phyloP scores from a whole-genome alignment of 2,888 invertebrate genomes.

The Silvanus unidentatus region DNA sequence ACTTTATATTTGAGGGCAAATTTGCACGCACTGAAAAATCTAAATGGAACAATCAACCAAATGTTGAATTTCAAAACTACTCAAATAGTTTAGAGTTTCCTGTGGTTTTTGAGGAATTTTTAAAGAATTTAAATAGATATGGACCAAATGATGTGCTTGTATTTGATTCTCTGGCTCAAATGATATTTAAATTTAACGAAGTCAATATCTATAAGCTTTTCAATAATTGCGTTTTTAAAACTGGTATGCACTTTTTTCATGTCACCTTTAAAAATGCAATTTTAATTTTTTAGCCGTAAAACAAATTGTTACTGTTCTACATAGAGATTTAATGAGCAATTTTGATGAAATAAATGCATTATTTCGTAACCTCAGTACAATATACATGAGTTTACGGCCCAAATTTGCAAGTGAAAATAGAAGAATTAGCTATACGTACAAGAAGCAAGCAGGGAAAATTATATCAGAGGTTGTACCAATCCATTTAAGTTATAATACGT shows the following conservation, averaged over 20 bases:
- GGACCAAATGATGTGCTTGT: conserved; percentile 24
- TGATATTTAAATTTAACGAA: conserved; percentile 32
- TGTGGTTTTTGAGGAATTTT: background rate
- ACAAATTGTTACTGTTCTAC: conserved; percentile 40
- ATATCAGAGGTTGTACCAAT: conserved; percentile 41
- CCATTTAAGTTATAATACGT: background rate
- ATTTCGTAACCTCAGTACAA: conserved; percentile 46
- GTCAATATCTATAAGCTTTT: conserved; percentile 31
- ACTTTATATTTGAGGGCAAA: conserved; percentile 35
- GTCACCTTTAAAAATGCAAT: too few relatives aligned
- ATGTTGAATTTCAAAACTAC: background rate
- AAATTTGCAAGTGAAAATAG: conserved; percentile 36
- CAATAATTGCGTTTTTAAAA: conserved; percentile 19
- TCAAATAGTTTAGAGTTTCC: background rate
- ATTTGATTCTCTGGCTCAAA: conserved; percentile 38
- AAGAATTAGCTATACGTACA: conserved; percentile 43
- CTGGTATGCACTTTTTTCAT: background rate
- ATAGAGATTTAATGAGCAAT: conserved; percentile 47
- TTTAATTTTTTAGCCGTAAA: conserved; percentile 27
- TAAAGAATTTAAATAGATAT: background rate
- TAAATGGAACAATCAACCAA: background rate
- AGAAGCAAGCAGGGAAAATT: conserved; percentile 51
- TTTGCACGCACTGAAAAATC: conserved; percentile 10
- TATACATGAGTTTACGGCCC: conserved; percentile 39
- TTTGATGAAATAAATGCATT: too few relatives aligned